Evolutionary conservation across 1,140 invertebrate genomes (phyloP).

Genomic region (Xylocopa sonorina): DNA sequence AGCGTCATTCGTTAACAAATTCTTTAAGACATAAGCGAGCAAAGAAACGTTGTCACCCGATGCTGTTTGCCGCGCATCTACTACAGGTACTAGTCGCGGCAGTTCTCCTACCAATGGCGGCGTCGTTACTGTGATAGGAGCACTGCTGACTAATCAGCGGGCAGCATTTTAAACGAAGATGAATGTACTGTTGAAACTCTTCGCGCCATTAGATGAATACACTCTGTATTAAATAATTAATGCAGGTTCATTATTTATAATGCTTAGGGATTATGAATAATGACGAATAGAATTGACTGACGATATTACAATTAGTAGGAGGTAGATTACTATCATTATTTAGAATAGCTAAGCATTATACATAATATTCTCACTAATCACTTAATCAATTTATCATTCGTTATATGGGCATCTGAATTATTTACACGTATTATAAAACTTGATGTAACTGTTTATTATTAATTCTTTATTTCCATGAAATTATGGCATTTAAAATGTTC

Average conservation of each 20-base stretch:
- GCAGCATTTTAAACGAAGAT: background rate
- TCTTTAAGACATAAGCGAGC: background rate
- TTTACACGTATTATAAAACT: background rate
- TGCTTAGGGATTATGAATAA: too few species aligned
- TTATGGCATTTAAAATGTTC: background rate
- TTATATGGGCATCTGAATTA: background rate
- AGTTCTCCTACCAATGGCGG: conserved; percentile 24
- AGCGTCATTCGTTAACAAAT: conserved; percentile 47
- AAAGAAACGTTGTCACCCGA: conserved; percentile 23
- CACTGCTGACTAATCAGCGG: background rate
- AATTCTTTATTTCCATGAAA: background rate
- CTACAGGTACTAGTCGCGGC: conserved; percentile 33
- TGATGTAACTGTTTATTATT: background rate
- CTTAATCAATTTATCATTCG: background rate
- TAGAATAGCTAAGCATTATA: too few species aligned
- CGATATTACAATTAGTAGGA: too few species aligned
- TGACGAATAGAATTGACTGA: too few species aligned
- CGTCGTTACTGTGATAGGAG: conserved; percentile 1
- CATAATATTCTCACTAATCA: too few species aligned
- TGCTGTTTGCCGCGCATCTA: conserved; percentile 68
- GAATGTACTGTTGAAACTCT: background rate
- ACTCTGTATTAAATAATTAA: too few species aligned
- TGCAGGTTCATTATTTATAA: too few species aligned
- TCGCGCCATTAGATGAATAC: conserved; percentile 1
- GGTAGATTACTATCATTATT: too few species aligned